Conservation (phyloP, 2,888 invertebrate species). For the Argynnis bischoffii region DNA sequence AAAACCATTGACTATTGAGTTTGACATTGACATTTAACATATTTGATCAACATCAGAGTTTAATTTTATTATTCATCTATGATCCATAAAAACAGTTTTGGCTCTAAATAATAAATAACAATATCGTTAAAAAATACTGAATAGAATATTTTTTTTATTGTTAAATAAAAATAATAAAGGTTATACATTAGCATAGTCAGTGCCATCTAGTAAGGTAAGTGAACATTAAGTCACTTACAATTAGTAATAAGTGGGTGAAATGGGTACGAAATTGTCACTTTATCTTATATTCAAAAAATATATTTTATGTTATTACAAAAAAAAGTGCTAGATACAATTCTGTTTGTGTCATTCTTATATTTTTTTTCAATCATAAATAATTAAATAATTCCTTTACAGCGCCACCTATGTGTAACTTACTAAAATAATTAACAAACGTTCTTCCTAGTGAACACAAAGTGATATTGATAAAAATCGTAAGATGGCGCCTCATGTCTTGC, state of each 20-base stretch:
- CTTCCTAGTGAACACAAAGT: background rate
- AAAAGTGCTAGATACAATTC: too few relatives aligned
- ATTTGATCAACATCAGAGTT: background rate
- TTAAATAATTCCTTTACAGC: background rate
- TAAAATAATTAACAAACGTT: too few relatives aligned
- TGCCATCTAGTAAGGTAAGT: background rate
- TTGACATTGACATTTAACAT: slow-evolving; percentile 8
- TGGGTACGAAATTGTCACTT: too few relatives aligned
- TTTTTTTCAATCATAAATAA: background rate
- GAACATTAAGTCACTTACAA: background rate
- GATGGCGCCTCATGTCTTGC: background rate
- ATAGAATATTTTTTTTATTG: too few relatives aligned
- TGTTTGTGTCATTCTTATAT: background rate
- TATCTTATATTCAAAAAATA: too few relatives aligned
- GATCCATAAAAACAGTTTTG: too few relatives aligned
- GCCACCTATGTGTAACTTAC: background rate
- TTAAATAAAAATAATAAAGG: too few relatives aligned
- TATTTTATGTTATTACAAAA: too few relatives aligned
- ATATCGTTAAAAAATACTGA: too few relatives aligned
- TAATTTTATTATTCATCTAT: too few relatives aligned
- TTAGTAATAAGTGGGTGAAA: background rate
- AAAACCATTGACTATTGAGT: background rate
- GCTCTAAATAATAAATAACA: too few relatives aligned
- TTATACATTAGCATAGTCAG: too few relatives aligned
- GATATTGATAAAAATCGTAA: background rate